phyloP scores from a whole-genome alignment of 2,888 invertebrate genomes.

The Agrotis ipsilon region DNA sequence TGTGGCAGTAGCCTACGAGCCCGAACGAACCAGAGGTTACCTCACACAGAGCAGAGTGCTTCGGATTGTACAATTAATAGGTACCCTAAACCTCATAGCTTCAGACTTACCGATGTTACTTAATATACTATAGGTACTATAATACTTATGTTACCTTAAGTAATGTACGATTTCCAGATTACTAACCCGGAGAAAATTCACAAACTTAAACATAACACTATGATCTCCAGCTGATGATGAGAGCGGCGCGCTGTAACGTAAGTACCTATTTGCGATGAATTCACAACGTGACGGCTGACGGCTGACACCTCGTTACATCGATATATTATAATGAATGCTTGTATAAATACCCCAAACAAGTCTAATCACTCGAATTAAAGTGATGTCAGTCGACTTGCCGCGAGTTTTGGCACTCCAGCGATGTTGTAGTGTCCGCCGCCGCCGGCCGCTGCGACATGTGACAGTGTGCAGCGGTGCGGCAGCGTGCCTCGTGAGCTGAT shows the following conservation, averaged over 20 bases:
- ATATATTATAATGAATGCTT: slow-evolving; percentile 2
- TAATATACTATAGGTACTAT: too few species aligned
- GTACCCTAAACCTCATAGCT: too few species aligned
- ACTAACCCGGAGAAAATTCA: too few species aligned
- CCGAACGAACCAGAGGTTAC: too few species aligned
- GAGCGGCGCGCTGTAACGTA: not conserved
- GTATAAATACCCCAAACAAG: slow-evolving; percentile 11
- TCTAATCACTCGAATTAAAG: slow-evolving; percentile 35
- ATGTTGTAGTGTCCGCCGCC: slow-evolving; percentile 5
- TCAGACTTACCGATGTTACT: too few species aligned
- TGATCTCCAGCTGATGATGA: not conserved
- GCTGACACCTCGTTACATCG: not conserved
- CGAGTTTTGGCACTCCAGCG: slow-evolving; percentile 36
- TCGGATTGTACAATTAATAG: too few species aligned
- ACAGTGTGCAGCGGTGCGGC: not conserved
- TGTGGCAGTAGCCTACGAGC: too few species aligned
- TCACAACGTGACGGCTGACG: not conserved
- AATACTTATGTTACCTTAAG: too few species aligned
- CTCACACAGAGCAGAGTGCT: too few species aligned
- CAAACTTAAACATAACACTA: not conserved
- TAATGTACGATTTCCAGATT: too few species aligned
- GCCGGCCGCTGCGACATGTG: not conserved
- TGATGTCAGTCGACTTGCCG: slow-evolving; percentile 35
- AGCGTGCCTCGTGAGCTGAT: slow-evolving; percentile 10
- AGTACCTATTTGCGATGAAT: not conserved